These are phyloP conservation scores for Harmothoe impar DNA, from an alignment of 2,888 invertebrate species.

Conservation along the genomic window DNA sequence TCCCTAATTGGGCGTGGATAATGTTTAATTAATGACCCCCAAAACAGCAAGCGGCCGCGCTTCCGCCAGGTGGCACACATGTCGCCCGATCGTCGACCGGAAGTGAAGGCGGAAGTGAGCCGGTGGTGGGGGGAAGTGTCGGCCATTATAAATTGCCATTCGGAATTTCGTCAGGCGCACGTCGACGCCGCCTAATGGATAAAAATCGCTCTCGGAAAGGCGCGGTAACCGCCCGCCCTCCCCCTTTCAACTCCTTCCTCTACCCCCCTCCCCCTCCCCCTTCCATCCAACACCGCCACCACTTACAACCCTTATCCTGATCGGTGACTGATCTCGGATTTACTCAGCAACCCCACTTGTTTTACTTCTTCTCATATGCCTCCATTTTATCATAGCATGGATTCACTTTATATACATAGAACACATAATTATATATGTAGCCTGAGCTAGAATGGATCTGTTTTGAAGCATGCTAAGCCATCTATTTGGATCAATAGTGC, in stretches of 20 bases:
- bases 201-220: constrained; percentile 59
- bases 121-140: constrained; percentile 52
- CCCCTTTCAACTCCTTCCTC: neutral
- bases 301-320: no score
- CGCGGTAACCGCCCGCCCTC: neutral
- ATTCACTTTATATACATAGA: no score
- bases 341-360: no score
- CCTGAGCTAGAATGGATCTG: no score
- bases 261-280: neutral
- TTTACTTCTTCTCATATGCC: no score
- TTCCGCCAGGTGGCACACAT: neutral
- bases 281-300: no score
- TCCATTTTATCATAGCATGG: no score
- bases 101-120: constrained; percentile 40
- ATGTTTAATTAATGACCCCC: constrained; percentile 41
- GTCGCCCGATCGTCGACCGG: constrained; percentile 45
- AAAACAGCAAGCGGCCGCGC: neutral
- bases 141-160: constrained; percentile 59
- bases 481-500: no score
- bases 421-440: no score
- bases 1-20: constrained; percentile 56
- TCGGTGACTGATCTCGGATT: no score
- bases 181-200: constrained; percentile 47
- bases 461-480: no score
- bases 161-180: constrained; percentile 50